phyloP scores from a whole-genome alignment of 2,797 vertebrate genomes.

The Tragopan temminckii region DNA sequence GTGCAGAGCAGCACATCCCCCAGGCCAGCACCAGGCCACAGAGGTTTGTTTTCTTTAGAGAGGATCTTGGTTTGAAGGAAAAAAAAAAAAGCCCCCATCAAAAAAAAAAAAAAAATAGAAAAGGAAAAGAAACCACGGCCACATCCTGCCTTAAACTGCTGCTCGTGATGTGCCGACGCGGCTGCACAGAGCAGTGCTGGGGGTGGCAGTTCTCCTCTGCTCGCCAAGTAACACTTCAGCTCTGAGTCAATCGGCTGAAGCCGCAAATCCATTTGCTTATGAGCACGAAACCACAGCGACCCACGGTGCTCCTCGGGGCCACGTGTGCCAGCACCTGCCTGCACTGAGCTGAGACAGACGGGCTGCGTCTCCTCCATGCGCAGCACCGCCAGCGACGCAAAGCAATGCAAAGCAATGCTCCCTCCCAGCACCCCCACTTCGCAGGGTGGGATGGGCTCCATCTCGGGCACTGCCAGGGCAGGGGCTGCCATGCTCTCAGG shows the following conservation, averaged over 20 bases:
- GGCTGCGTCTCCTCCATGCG: not conserved
- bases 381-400: not conserved
- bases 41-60: not conserved
- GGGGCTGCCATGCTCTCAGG: fast-evolving
- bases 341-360: not conserved
- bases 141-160: slow-evolving; percentile 44
- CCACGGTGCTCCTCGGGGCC: not conserved
- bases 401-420: not conserved
- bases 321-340: not conserved
- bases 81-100: not conserved
- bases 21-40: not conserved
- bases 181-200: not conserved
- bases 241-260: not conserved
- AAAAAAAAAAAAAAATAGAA: not conserved
- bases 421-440: fast-evolving
- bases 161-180: not conserved
- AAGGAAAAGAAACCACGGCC: not conserved
- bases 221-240: not conserved
- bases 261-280: slow-evolving; percentile 7
- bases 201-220: not conserved
- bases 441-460: not conserved
- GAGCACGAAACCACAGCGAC: not conserved
- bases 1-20: not conserved
- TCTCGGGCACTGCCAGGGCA: not conserved
- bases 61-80: not conserved